Evolutionary conservation across 92 coral and sea anemone species (phyloP).

Genomic region (Hydrozoanthus gracilis): DNA sequence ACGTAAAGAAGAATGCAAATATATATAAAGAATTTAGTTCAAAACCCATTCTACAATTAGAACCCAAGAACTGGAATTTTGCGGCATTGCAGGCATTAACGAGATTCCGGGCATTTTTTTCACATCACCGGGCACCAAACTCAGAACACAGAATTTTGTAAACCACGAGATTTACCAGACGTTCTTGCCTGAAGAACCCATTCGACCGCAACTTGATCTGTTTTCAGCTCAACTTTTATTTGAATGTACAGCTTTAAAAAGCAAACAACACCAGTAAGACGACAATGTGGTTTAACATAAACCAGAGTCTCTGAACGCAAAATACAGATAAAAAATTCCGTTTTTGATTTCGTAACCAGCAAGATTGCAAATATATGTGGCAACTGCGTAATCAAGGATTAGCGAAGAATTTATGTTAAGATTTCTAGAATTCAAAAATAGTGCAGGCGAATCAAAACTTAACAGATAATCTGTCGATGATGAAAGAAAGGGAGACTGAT

Average conservation of each 20-base stretch:
- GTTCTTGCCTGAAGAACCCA: neutral
- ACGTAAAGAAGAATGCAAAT: no score
- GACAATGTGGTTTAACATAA: neutral
- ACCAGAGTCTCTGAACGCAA: neutral
- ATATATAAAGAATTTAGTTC: no score
- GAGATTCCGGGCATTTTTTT: conserved; percentile 30
- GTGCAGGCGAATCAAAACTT: neutral
- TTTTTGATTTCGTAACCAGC: no score
- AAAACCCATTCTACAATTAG: no score
- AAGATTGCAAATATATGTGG: neutral
- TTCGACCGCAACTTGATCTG: neutral
- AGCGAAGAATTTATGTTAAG: neutral
- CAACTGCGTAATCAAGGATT: conserved; percentile 25
- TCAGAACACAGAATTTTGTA: neutral
- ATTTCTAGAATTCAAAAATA: conserved; percentile 17
- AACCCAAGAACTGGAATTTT: neutral
- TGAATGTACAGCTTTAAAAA: neutral
- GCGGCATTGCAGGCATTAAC: conserved; percentile 14
- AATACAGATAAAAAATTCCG: neutral
- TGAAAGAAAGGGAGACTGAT: neutral
- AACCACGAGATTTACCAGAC: neutral
- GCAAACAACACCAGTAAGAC: neutral
- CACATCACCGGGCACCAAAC: neutral
- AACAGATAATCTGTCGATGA: conserved; percentile 23
- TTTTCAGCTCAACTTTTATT: neutral